Percentiles rank a stretch among this genome's conserved stretches.
Evolutionary conservation across 2,888 invertebrate species (phyloP).

Genomic region (Xiphydria camelus): DNA sequence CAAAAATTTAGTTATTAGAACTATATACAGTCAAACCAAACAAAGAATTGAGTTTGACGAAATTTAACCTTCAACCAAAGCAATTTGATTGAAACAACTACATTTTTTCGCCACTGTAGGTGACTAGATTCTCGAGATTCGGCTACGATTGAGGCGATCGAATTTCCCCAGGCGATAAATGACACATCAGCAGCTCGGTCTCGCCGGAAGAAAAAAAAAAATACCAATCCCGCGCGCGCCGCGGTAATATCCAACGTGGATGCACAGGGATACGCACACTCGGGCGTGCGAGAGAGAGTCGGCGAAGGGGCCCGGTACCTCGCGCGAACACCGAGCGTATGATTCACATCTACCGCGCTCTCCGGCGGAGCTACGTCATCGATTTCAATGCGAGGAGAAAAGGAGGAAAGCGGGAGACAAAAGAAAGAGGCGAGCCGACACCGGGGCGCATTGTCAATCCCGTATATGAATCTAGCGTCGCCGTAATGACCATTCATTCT

Average conservation of each 20-base stretch:
- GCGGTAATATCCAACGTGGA: not conserved
- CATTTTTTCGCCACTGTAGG: no score
- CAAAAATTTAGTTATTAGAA: no score
- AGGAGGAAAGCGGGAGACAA: constrained; percentile 3
- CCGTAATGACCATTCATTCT: constrained; percentile 13
- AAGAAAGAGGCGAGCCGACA: constrained; percentile 12
- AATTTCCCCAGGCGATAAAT: no score
- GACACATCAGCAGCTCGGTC: not conserved
- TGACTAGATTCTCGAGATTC: no score
- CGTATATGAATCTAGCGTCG: constrained; percentile 13
- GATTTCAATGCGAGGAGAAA: constrained; percentile 1
- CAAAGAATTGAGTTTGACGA: no score
- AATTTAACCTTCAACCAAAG: no score
- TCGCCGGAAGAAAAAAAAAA: not conserved
- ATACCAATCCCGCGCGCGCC: not conserved
- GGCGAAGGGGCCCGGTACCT: not conserved
- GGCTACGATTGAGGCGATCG: no score
- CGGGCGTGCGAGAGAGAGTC: not conserved
- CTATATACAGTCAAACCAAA: no score
- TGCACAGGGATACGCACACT: not conserved
- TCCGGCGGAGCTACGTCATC: constrained; percentile 3
- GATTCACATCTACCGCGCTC: not conserved
- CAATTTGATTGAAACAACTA: no score
- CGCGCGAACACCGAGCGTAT: not conserved
- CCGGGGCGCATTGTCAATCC: constrained; percentile 13